Base-by-base conservation (phyloP, 37 sponge, comb jelly and placozoan species). In the Agelas oroides region DNA sequence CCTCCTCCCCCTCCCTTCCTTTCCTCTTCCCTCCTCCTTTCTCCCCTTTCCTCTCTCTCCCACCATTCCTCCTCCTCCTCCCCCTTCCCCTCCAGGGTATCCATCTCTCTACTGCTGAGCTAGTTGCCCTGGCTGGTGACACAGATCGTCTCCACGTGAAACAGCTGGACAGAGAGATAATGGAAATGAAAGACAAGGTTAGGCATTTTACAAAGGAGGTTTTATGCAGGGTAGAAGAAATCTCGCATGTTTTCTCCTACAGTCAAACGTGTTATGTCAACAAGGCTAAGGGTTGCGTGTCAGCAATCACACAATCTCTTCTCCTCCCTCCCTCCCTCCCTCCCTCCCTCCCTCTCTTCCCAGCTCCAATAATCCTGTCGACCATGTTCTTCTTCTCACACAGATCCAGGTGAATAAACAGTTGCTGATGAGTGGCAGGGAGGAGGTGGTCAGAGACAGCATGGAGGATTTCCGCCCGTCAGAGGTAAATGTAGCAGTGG, bases 321-420 rank as follows among this genome's bases (percentile, higher is more conserved):
- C n/a, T n/a, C n/a, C n/a, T n/a, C n/a, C n/a, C n/a, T n/a, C n/a
- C n/a, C n/a, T n/a, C n/a, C n/a, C n/a, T n/a, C n/a, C n/a, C n/a
- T n/a, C n/a, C n/a, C n/a, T n/a, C n/a, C n/a, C n/a, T n/a, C n/a
- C n/a, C n/a, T n/a, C n/a, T n/a, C n/a, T n/a, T n/a, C n/a, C n/a
- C n/a, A n/a, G n/a, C 64, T 28, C 24, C 11, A 62, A 62, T 13
- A 28, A 62, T 62, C 5, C 2, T 13, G 13, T 62, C 5, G 5
- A 24, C 24, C 64, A 13, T 5, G 5, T 62, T 62, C 27, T 12
- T 5, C 27, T 6, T 62, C 5, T 27, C 17, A 33, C 17, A 33
- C 18, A 59, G 66, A 0, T 87, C 2, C 88, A 87, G 70, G 28
- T 36, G n/a, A 71, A 73, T 61, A 87, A 80, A 53, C 88, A 87